Evolutionary conservation across 2,113 vertebrate species (phyloP), one percentile per base, ranked within the genome.

Genomic region (Zapornia atra): DNA sequence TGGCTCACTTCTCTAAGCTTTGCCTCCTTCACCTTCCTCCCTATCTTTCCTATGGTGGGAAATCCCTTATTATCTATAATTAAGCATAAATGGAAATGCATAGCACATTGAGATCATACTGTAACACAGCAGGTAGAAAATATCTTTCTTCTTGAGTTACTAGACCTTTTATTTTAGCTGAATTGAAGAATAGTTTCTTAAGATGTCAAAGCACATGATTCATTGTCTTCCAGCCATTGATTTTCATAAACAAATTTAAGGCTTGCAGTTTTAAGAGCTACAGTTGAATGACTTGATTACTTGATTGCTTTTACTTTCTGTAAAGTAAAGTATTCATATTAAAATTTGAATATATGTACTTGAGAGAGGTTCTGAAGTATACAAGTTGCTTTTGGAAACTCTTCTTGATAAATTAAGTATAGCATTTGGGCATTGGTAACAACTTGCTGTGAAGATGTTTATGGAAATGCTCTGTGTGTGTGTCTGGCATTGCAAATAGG

Each of bases 401-500:
- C 64, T 54, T 80, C 38, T 65, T 21, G 16, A 19, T 59, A 57
- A 54, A 65, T 54, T 36, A 40, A 54, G 29, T 18, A 44, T 48
- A 82, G 12, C 19, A 44, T 76, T 88, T 82, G 26, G 81, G 16
- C 34, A 53, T 34, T 65, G 44, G 24, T 48, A 64, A 26, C 34
- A 66, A 53, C 40, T 75, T 53, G 34, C 70, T 96, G 90, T 64
- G 65, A 81, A 92, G 64, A 85, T 71, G 60, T 95, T 96, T 65
- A 61, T 60, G 59, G 54, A 71, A 83, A 57, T 71, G 72, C 31
- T 93, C 21, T 61, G 6, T 71, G 40, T 92, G 33, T 38, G 40
- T 86, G 65, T 71, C 70, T 94, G 75, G 34, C 40, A 76, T 57
- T 65, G 64, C 81, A 93, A 82, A 93, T 50, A 95, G 82, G 72